These are phyloP conservation scores for Corticium candelabrum DNA, from an alignment of 37 sponge, comb jelly and placozoan species.

Conservation along the genomic window DNA sequence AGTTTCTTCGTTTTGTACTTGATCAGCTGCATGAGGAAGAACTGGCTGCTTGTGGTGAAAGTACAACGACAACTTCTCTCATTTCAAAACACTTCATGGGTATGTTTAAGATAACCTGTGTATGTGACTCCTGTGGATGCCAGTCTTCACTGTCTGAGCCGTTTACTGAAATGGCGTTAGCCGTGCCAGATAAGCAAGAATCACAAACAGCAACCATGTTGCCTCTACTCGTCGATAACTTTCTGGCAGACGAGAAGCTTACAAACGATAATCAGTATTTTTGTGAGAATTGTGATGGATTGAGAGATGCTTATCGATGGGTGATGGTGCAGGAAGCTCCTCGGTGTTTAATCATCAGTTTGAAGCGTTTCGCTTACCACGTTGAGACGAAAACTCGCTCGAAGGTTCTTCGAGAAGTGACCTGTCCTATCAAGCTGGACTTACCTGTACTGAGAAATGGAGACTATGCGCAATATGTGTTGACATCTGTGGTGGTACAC, in stretches of 20 bases:
- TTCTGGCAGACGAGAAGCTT: not conserved
- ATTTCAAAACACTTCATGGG: not conserved
- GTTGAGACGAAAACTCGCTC: not conserved
- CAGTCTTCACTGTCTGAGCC: not conserved
- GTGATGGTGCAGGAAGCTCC: not conserved
- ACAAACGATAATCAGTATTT: not conserved
- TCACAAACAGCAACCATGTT: too few relatives aligned
- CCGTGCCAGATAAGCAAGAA: not conserved
- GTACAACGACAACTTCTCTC: not conserved
- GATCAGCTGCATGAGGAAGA: not conserved
- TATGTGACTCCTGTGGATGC: not conserved
- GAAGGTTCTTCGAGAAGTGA: not conserved
- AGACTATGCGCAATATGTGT: not conserved
- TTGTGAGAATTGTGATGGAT: not conserved
- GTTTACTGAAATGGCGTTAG: not conserved
- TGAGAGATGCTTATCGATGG: not conserved
- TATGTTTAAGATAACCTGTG: not conserved
- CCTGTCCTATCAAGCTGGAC: not conserved
- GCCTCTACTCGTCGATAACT: not conserved
- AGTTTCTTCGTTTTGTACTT: not conserved
- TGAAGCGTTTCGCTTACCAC: not conserved
- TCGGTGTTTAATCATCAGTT: not conserved
- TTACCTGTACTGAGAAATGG: not conserved
- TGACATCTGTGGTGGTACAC: not conserved
- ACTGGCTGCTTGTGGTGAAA: too few relatives aligned